Evolutionary conservation across 2,797 vertebrate species (phyloP).

Genomic region (Lutjanus argentimaculatus): DNA sequence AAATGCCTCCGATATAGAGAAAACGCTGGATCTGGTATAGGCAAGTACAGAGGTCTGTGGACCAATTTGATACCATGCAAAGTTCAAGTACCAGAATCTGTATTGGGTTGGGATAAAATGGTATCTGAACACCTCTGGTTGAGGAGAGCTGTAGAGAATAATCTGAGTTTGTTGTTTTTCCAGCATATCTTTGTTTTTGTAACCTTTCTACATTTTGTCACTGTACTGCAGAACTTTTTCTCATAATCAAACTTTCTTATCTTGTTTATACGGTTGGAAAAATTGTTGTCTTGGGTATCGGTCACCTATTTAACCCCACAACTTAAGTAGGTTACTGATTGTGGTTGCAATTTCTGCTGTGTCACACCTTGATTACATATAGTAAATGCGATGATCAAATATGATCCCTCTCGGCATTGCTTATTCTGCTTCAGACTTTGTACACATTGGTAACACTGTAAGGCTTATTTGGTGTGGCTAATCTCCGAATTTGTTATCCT

Average conservation of each 20-base stretch:
- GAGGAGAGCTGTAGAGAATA: too few relatives aligned
- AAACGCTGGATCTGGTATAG: too few relatives aligned
- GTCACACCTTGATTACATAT: slow-evolving; percentile 34
- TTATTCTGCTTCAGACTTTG: slow-evolving; percentile 37
- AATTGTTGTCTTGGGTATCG: slow-evolving; percentile 12
- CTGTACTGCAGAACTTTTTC: not conserved
- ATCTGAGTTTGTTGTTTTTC: not conserved
- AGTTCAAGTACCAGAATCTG: too few relatives aligned
- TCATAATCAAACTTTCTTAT: slow-evolving; percentile 7
- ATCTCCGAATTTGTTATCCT: slow-evolving; percentile 37
- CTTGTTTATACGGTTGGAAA: not conserved
- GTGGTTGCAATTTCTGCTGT: slow-evolving; percentile 26
- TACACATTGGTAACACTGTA: slow-evolving; percentile 21
- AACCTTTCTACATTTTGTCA: not conserved
- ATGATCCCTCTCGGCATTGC: not conserved
- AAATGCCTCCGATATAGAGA: too few relatives aligned
- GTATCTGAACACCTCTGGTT: too few relatives aligned
- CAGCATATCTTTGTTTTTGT: not conserved
- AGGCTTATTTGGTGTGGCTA: slow-evolving; percentile 9
- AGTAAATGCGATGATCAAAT: slow-evolving; percentile 22
- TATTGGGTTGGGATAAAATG: too few relatives aligned
- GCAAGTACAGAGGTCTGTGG: too few relatives aligned
- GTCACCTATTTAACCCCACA: not conserved
- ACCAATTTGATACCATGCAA: too few relatives aligned
- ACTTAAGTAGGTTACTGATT: slow-evolving; percentile 24